Conservation (phyloP, 2,888 invertebrate genomes). For the Exocentrus adspersus region DNA sequence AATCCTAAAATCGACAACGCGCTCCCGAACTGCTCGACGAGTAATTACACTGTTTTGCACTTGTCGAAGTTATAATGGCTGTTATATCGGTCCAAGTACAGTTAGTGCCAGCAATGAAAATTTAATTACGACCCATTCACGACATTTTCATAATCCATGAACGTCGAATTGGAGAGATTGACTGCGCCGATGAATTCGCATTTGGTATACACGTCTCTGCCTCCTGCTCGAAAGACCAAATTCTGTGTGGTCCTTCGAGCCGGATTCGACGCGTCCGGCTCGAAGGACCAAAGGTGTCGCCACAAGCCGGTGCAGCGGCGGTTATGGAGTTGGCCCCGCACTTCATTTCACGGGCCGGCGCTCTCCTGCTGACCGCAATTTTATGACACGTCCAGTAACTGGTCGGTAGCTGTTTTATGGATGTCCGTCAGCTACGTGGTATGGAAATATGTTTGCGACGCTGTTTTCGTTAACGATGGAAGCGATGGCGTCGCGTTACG, state of each 20-base stretch:
- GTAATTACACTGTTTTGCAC: conserved; percentile 21
- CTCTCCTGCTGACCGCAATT: conserved; percentile 39
- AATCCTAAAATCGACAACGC: not conserved
- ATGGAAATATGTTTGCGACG: not conserved
- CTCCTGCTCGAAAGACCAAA: no score
- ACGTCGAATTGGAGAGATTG: no score
- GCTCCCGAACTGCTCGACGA: not conserved
- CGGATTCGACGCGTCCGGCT: no score
- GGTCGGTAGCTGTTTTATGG: not conserved
- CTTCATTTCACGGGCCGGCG: conserved; percentile 41
- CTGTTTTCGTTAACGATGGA: no score
- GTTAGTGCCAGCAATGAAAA: conserved; percentile 17
- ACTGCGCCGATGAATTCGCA: no score
- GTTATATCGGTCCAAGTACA: conserved; percentile 23
- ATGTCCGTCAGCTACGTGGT: not conserved
- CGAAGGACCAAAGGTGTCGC: no score
- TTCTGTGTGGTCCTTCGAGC: no score
- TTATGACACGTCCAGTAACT: conserved; percentile 29
- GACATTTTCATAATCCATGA: conserved; percentile 11
- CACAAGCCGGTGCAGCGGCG: conserved; percentile 3
- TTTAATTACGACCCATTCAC: conserved; percentile 12
- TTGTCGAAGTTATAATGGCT: conserved; percentile 24
- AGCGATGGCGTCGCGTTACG: no score
- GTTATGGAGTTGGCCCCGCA: conserved; percentile 4
- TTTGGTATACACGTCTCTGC: no score